Percentiles rank a stretch among this genome's conserved stretches.
phyloP scores from a whole-genome alignment of 2,113 vertebrate species.

The Nesogale talazaci region DNA sequence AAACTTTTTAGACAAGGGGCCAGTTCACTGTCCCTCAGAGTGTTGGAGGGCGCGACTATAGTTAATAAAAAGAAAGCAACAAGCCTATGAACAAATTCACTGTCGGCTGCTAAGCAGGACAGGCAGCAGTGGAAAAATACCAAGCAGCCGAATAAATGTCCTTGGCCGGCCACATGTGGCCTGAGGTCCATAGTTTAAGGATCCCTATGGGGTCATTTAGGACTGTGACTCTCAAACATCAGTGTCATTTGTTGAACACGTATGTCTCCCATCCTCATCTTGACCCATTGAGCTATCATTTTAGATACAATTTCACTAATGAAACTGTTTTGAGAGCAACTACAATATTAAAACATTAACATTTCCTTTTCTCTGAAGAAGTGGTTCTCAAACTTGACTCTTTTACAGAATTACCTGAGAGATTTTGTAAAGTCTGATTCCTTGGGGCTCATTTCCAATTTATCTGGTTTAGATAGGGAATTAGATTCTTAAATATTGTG shows the following conservation, averaged over 20 bases:
- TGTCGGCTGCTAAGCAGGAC: too few relatives aligned
- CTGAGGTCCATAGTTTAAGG: too few relatives aligned
- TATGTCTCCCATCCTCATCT: background rate
- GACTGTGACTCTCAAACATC: background rate
- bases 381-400: background rate
- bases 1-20: too few relatives aligned
- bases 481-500: background rate
- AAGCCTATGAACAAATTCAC: too few relatives aligned
- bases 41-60: too few relatives aligned
- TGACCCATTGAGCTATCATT: background rate
- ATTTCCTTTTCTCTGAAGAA: background rate
- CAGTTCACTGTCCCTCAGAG: too few relatives aligned
- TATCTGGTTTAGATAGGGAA: background rate
- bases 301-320: background rate
- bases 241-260: background rate
- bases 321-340: background rate
- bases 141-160: too few relatives aligned
- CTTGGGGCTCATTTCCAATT: background rate
- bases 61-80: too few relatives aligned
- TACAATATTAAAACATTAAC: background rate
- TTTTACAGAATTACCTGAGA: background rate
- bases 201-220: background rate
- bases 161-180: too few relatives aligned
- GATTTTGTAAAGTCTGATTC: background rate
- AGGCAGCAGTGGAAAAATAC: too few relatives aligned